Evolutionary conservation across 2,888 invertebrate genomes (phyloP), one percentile per base, ranked within the genome.

Genomic region (Scaptomyza parva): DNA sequence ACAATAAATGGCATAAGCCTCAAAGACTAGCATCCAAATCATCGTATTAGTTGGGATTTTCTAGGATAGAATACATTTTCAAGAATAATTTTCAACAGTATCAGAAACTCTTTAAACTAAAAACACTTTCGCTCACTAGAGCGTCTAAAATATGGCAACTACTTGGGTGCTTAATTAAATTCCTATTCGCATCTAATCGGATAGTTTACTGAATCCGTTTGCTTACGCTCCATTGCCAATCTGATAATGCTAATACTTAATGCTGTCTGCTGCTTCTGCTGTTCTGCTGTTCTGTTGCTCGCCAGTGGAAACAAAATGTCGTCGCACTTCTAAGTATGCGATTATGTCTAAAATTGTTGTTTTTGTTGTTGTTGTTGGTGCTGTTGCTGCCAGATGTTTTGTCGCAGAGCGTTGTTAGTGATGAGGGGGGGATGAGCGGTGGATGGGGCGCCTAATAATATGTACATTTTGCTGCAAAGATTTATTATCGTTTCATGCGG

Each of bases 401-500:
- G 83, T 71, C 83, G 86, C 85, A 85, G 41, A 85, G 41, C 22
- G 45, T 39, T 22, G 11, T n/a, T n/a, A n/a, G n/a, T n/a, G n/a
- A n/a, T n/a, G n/a, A n/a, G n/a, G n/a, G n/a, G n/a, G n/a, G n/a
- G n/a, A n/a, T n/a, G n/a, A n/a, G 11, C n/a, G 22, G 1, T 17
- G 22, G 2, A 3, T 0, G 73, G 71, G 73, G 64, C 73, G 76
- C 70, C 86, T 85, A 86, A 85, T 85, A 85, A 85, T 85, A 81
- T 86, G 81, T 81, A 73, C 86, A 70, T 76, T 87, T 78, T 80
- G 78, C 76, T 81, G 79, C 76, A 78, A 80, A 86, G 86, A 86
- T 86, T 86, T 86, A 86, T 86, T 83, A 83, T 81, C 83, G 78
- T 69, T 76, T 78, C 74, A 85, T 86, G 86, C 87, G 88, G 88